These are phyloP conservation scores for Sanderia malayensis DNA, from an alignment of 30 jellyfish, hydroid and myxozoan genomes.

Conservation along the genomic window DNA sequence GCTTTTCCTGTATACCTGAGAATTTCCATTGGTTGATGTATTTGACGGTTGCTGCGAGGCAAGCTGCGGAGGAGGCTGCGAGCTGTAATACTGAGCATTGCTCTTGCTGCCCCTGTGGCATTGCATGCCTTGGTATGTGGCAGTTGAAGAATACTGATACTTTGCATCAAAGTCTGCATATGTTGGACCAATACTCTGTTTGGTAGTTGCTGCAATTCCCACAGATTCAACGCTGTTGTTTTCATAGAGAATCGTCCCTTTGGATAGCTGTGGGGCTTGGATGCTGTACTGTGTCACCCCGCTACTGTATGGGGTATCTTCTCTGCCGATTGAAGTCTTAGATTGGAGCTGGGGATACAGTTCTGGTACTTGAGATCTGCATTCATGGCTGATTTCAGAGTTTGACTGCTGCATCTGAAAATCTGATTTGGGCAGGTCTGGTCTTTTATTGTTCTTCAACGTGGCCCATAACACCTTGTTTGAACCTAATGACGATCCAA, in stretches of 20 bases:
- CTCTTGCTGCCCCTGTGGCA: not conserved
- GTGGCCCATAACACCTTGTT: not conserved
- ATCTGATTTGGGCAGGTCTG: not conserved
- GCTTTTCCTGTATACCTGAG: constrained; percentile 21
- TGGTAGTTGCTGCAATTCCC: not conserved
- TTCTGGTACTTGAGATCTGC: not conserved
- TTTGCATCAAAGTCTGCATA: not conserved
- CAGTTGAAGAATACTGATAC: not conserved
- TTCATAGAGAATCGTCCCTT: not conserved
- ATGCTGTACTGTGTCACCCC: not conserved
- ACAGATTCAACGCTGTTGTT: not conserved
- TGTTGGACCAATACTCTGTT: too few species aligned
- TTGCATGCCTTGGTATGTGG: not conserved
- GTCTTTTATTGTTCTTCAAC: not conserved
- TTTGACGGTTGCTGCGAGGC: not conserved
- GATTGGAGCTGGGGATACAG: not conserved
- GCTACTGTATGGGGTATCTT: not conserved
- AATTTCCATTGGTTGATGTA: constrained; percentile 20
- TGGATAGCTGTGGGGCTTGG: not conserved
- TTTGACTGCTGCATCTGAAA: not conserved
- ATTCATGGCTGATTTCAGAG: too few species aligned
- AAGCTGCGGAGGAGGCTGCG: constrained; percentile 3
- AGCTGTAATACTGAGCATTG: not conserved
- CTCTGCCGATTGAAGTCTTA: not conserved
- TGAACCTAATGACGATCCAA: not conserved